A percentile compares a stretch with the other conserved stretches of the same genome.
These are phyloP conservation scores for Dione vanillae DNA, from an alignment of 2,888 invertebrate genomes.

Conservation along the genomic window DNA sequence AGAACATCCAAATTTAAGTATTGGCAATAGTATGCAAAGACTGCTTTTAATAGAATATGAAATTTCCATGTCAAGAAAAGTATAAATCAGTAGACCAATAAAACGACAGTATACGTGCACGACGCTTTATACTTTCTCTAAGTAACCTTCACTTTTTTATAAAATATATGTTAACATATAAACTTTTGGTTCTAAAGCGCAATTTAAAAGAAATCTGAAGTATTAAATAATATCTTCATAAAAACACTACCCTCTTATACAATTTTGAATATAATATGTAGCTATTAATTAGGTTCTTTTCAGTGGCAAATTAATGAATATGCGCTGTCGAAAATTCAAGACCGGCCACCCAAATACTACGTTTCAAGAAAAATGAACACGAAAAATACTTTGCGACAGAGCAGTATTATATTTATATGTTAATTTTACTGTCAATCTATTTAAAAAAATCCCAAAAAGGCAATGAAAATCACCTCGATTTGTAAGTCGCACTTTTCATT, in stretches of 20 bases:
- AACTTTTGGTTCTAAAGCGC: too few species aligned
- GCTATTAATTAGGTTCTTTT: conserved; percentile 8
- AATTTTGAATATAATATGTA: neutral
- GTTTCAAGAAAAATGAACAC: conserved; percentile 3
- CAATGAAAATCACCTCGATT: too few species aligned
- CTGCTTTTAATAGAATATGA: conserved; percentile 15
- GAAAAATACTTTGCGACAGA: neutral
- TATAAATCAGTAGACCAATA: neutral
- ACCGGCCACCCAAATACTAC: neutral
- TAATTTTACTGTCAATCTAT: too few species aligned
- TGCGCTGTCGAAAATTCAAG: neutral
- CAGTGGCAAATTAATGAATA: neutral
- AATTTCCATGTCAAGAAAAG: conserved; percentile 22
- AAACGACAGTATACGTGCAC: neutral
- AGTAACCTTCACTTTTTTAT: neutral
- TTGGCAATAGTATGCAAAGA: neutral
- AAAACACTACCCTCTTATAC: neutral
- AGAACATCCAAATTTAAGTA: too few species aligned
- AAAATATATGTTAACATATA: too few species aligned
- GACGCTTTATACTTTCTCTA: neutral
- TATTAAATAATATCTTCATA: too few species aligned
- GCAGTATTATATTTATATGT: too few species aligned
- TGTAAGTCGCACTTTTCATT: too few species aligned
- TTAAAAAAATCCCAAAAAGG: too few species aligned
- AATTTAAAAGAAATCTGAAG: too few species aligned